A percentile compares a stretch with the other conserved stretches of the same genome.
phyloP scores from a whole-genome alignment of 2,113 vertebrate species.

The Elaphurus davidianus region DNA sequence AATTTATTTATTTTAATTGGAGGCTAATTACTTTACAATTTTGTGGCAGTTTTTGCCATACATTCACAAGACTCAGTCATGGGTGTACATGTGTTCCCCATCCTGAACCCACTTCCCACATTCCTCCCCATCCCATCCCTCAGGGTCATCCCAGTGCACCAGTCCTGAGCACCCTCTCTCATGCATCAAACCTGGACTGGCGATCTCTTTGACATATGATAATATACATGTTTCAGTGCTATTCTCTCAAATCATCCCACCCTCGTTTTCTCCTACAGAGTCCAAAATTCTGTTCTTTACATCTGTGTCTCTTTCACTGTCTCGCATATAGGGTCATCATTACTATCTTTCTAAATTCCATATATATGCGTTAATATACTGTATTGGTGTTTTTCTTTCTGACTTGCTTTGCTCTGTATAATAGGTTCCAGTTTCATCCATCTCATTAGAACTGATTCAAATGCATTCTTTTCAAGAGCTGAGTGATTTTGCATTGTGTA shows the following conservation, averaged over 20 bases:
- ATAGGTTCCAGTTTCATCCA: background rate
- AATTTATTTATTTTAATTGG: background rate
- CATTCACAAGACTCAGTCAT: too few species aligned
- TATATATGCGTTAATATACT: background rate
- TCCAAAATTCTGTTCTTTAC: too few species aligned
- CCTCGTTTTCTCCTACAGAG: too few species aligned
- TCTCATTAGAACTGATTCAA: background rate
- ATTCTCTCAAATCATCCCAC: too few species aligned
- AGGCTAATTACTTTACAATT: background rate
- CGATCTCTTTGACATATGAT: too few species aligned
- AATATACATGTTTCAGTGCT: too few species aligned
- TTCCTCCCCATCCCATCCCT: too few species aligned
- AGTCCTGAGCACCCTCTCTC: too few species aligned
- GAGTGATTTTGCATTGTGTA: background rate
- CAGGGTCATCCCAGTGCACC: too few species aligned
- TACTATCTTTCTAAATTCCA: background rate
- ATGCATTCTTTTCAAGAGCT: background rate
- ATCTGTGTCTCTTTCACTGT: background rate
- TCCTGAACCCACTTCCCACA: too few species aligned
- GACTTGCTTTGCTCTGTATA: background rate
- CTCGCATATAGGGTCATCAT: background rate
- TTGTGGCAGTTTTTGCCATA: background rate
- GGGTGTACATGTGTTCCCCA: too few species aligned
- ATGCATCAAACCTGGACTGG: too few species aligned
- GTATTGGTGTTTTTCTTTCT: background rate